Evolutionary conservation across 1,140 invertebrate genomes (phyloP), one percentile per base, ranked within the genome.

Genomic region (Eumeta japonica): DNA sequence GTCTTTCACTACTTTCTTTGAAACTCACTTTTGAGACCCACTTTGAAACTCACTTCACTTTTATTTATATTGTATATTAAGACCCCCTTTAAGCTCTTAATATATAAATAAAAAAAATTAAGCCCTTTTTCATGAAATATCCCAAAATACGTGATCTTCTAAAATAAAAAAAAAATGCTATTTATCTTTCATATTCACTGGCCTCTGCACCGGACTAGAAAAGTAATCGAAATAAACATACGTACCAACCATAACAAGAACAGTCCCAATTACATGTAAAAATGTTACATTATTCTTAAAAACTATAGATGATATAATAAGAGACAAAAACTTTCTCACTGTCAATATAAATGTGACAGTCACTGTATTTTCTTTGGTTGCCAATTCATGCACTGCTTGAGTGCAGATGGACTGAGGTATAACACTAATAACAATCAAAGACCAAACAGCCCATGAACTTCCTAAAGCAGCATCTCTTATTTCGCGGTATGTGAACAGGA

Each of bases 191-290:
- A 46, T 44, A 43, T 35, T 58, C 10, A 72, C 58, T 16, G 65
- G 55, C 11, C 39, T 47, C 43, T 72, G 67, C 34, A 48, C 48
- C 37, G 42, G 61, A 10, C 36, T 36, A 17, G 30, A 40, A 38
- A 70, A 73, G 39, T 53, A 71, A 41, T 71, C 56, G 42, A 73
- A 73, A 55, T 73, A 73, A 10, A 68, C 52, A 55, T 53, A 73
- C 37, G 66, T 71, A 7, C 68, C 68, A 11, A 58, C 15, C 16
- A 48, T 43, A 15, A 73, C 68, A 39, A 68, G 50, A 10, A 61
- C 11, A 4, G 64, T 58, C 2, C 66, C 66, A 3, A 62, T 13
- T 14, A 62, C 44, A 46, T 74, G 68, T 20, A 59, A 52, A 10
- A 54, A 10, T 13, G 64, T 74, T 3, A 74, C 44, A 53, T 55